Base-by-base conservation (phyloP, 1,140 invertebrate species). In the Dendrolimus kikuchii region DNA sequence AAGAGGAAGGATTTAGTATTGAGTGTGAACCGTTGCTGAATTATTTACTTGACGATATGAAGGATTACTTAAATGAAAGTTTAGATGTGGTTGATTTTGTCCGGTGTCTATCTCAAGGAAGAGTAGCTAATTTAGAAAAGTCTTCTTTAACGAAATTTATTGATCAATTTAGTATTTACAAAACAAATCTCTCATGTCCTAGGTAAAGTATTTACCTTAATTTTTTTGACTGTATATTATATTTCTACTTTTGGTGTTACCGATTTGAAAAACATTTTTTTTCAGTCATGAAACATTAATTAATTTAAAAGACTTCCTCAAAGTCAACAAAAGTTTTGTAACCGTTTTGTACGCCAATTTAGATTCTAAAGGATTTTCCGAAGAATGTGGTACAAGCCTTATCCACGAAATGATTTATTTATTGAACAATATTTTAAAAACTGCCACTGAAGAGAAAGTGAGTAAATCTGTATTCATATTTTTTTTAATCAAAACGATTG, bases 321-420 rank as follows among this genome's bases (percentile, higher is more conserved):
- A 57, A 54, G 48, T 55, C 3, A 81, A 84, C 42, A 67, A 67
- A 40, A 39, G 62, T 8, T 62, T 71, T 42, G 51, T 80, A 7
- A 68, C 69, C 36, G 43, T 53, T 6, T 52, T 76, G 4, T 73
- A 61, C 39, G 43, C 58, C 7, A 60, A 73, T 10, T 41, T 83
- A 5, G 66, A 67, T 45, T 46, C 47, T 0, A 81, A 73, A 59
- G 71, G 74, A 9, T 84, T 86, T 55, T 86, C 83, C 5, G 83
- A 84, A 54, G 78, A 81, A 37, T 84, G 80, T 49, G 67, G 59
- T 43, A 64, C 54, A n/a, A 84, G 78, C 54, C 49, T 74, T 4
- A 55, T 84, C 38, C 82, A 86, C 55, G 65, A 75, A 59, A 55
- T 75, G 7, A 71, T 81, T 51, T 64, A 66, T 46, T 50, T 59